phyloP scores from a whole-genome alignment of 2,797 vertebrate species.

The Tokudaia tokunoshimensis region DNA sequence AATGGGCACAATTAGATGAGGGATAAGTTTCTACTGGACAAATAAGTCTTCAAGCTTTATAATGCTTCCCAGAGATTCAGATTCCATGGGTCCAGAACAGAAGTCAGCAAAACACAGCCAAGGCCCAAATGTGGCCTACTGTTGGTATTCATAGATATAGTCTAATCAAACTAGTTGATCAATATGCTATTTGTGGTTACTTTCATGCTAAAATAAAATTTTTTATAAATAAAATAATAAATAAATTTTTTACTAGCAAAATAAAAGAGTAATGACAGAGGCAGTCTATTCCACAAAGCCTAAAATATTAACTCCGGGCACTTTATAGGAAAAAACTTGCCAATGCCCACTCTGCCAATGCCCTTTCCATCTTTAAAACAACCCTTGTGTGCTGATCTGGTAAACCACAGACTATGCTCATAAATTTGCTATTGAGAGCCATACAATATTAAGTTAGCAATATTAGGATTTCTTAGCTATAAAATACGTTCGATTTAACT shows the following conservation, averaged over 20 bases:
- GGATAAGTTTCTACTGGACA: background rate
- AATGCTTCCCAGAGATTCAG: slow-evolving; percentile 14
- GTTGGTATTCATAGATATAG: slow-evolving; percentile 45
- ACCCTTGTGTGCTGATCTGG: background rate
- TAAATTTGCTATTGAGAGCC: background rate
- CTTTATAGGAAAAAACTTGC: slow-evolving; percentile 41
- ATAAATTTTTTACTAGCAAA: background rate
- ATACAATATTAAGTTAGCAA: slow-evolving; percentile 7
- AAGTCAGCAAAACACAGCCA: background rate
- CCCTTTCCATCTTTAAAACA: slow-evolving; percentile 34
- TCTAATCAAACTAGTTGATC: slow-evolving; percentile 3
- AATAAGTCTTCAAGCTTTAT: slow-evolving; percentile 56
- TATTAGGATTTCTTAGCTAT: slow-evolving; percentile 34
- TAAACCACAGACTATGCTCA: background rate
- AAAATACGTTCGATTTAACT: slow-evolving; percentile 20
- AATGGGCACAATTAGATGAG: background rate
- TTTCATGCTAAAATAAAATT: background rate
- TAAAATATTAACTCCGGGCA: slow-evolving; percentile 56
- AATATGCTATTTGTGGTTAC: slow-evolving; percentile 16
- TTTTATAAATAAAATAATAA: too few relatives aligned
- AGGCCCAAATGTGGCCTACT: slow-evolving; percentile 13
- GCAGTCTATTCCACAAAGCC: slow-evolving; percentile 11
- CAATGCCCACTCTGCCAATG: too few relatives aligned
- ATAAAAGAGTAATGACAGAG: background rate
- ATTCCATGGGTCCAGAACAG: slow-evolving; percentile 22